phyloP scores from a whole-genome alignment of 2,113 vertebrate species.

The Pseudolaguvia tuberculata region DNA sequence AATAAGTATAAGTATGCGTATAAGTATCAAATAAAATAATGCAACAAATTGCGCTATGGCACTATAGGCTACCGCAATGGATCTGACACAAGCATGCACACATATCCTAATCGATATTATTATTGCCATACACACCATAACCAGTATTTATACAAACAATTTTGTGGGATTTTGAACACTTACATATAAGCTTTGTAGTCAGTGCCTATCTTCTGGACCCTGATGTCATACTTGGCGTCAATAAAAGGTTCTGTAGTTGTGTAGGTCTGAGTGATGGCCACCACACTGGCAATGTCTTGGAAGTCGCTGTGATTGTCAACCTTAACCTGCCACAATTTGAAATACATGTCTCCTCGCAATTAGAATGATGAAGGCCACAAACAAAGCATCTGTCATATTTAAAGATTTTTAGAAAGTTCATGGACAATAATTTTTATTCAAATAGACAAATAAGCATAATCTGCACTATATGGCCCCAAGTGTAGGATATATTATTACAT shows the following conservation, averaged over 20 bases:
- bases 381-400: no score
- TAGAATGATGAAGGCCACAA: no score
- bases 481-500: not conserved
- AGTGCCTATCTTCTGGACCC: constrained; percentile 93
- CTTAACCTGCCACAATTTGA: constrained; percentile 77
- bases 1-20: no score
- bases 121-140: not conserved
- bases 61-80: not conserved
- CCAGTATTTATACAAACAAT: constrained; percentile 8
- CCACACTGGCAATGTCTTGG: constrained; percentile 97
- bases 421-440: no score
- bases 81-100: not conserved
- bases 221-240: constrained; percentile 97
- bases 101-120: not conserved
- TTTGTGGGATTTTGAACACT: constrained; percentile 35
- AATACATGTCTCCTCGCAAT: constrained; percentile 5
- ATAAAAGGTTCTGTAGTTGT: constrained; percentile 94
- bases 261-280: constrained; percentile 97
- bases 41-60: not conserved
- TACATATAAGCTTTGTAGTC: constrained; percentile 99
- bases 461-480: not conserved
- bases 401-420: not conserved
- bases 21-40: not conserved
- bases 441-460: not conserved
- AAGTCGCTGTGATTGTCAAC: constrained; percentile 98